phyloP scores from a whole-genome alignment of 2,113 vertebrate species.

The Tor tambroides region DNA sequence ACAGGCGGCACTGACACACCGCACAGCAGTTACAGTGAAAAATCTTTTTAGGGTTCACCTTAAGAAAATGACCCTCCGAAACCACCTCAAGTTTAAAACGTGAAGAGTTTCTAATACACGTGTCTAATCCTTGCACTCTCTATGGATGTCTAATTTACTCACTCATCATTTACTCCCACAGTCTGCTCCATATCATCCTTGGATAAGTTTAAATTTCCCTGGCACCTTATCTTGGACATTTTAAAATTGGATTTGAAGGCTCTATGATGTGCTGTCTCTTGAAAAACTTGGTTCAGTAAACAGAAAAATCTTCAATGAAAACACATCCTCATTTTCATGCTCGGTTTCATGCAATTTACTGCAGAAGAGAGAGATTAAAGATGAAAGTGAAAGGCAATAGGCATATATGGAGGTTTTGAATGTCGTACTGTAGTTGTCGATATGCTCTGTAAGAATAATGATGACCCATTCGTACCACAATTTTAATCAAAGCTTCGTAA shows the following conservation, averaged over 20 bases:
- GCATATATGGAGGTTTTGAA: neutral
- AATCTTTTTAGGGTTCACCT: constrained; percentile 13
- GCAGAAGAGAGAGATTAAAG: neutral
- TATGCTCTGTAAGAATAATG: neutral
- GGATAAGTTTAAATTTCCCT: constrained; percentile 69
- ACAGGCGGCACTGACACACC: neutral
- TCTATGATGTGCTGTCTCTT: constrained; percentile 58
- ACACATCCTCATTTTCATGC: constrained; percentile 31
- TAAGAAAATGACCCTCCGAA: neutral
- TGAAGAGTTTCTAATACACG: neutral
- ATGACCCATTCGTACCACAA: neutral
- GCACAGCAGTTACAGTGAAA: neutral
- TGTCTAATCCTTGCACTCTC: constrained; percentile 1
- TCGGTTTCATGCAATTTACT: neutral
- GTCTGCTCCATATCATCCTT: constrained; percentile 58
- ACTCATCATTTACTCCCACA: constrained; percentile 10
- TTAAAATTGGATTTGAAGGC: constrained; percentile 67
- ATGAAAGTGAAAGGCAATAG: neutral
- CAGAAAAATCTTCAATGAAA: neutral
- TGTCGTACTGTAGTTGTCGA: neutral
- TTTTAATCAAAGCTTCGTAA: constrained; percentile 17
- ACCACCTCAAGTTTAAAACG: neutral
- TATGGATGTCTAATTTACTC: neutral
- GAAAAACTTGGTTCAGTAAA: constrained; percentile 13
- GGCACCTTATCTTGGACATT: constrained; percentile 68